These are phyloP conservation scores for Prolemur simus DNA, from an alignment of 2,113 vertebrate species.

Conservation along the genomic window DNA sequence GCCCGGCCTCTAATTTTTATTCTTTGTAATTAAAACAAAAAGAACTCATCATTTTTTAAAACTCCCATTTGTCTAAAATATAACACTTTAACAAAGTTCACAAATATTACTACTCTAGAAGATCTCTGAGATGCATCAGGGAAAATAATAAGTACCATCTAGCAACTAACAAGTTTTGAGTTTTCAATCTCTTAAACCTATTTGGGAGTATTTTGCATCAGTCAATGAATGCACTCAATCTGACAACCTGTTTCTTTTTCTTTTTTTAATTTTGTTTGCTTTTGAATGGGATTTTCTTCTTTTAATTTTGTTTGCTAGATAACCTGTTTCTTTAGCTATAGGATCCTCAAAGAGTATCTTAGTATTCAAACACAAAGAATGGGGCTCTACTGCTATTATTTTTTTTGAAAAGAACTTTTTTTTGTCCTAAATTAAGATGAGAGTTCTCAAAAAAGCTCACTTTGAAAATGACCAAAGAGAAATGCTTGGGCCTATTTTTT, in stretches of 20 bases:
- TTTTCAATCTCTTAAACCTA: neutral
- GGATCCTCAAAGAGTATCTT: neutral
- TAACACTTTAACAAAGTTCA: neutral
- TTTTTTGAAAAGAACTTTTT: neutral
- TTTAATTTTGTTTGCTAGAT: neutral
- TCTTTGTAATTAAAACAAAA: constrained; percentile 29
- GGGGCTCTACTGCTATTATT: neutral
- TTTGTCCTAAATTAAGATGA: constrained; percentile 24
- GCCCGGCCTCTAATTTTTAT: neutral
- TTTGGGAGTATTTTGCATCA: neutral
- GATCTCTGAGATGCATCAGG: neutral
- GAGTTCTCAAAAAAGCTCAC: neutral
- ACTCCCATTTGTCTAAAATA: neutral
- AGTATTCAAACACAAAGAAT: neutral
- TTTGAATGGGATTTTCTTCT: no score
- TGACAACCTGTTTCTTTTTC: neutral
- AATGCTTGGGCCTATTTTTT: neutral
- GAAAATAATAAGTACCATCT: neutral
- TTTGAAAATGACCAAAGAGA: constrained; percentile 15
- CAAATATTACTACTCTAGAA: neutral
- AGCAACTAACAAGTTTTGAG: neutral
- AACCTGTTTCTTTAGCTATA: neutral
- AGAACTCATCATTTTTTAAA: constrained; percentile 5
- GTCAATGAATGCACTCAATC: neutral
- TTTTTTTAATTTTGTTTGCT: neutral